Conservation (phyloP, 2,113 vertebrate species). For the Opisthocomus hoazin region DNA sequence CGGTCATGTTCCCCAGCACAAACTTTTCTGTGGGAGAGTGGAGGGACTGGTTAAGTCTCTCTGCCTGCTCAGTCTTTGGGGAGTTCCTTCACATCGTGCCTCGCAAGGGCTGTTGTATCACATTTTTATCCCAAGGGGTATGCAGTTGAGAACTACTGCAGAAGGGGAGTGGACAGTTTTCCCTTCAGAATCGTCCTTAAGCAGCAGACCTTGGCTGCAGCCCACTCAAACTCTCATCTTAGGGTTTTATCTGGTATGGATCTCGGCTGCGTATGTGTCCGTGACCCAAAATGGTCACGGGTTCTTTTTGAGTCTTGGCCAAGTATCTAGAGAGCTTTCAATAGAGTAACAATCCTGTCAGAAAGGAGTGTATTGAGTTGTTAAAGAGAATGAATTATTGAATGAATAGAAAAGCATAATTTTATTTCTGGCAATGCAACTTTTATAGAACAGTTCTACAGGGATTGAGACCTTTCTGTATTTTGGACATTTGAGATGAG, state of each 20-base stretch:
- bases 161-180: background rate
- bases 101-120: background rate
- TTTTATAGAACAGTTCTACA: background rate
- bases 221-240: background rate
- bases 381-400: background rate
- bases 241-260: background rate
- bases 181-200: fast-evolving
- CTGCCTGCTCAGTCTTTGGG: background rate
- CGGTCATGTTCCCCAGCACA: background rate
- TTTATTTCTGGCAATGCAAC: background rate
- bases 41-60: background rate
- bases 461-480: background rate
- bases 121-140: background rate
- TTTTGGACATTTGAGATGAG: background rate
- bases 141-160: background rate
- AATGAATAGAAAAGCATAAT: background rate
- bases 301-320: background rate
- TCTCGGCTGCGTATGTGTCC: background rate
- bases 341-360: background rate
- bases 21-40: background rate
- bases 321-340: background rate
- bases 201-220: background rate
- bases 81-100: background rate
- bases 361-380: background rate
- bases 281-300: background rate